phyloP scores from a whole-genome alignment of 2,797 vertebrate genomes.

The Dryobates pubescens region DNA sequence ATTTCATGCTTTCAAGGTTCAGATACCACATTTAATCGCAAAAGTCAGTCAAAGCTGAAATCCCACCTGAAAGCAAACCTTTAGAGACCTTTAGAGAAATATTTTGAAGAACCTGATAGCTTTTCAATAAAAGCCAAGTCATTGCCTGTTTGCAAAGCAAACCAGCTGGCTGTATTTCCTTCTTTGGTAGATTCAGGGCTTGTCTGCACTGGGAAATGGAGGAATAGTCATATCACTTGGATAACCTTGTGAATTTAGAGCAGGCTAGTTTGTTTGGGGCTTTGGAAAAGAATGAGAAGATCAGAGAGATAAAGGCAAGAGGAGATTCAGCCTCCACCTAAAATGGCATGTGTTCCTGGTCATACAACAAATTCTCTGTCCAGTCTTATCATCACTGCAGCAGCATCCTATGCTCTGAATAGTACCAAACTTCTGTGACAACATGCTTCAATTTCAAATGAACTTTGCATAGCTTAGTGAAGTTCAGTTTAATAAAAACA shows the following conservation, averaged over 20 bases:
- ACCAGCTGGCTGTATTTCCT: background rate
- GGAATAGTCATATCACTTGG: background rate
- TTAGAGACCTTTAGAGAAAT: background rate
- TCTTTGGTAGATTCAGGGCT: background rate
- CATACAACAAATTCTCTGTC: background rate
- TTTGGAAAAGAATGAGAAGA: background rate
- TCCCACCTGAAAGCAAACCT: background rate
- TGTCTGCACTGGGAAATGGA: background rate
- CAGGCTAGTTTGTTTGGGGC: background rate
- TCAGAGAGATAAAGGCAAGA: background rate
- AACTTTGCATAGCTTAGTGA: background rate
- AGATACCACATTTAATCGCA: background rate
- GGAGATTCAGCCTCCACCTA: background rate
- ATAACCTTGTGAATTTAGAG: background rate
- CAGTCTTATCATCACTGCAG: background rate
- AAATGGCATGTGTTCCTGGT: background rate
- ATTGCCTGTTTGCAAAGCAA: background rate
- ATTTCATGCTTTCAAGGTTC: background rate
- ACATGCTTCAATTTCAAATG: background rate
- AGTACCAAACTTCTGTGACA: background rate
- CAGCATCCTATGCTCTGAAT: background rate
- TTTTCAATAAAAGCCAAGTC: background rate
- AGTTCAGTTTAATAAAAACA: background rate
- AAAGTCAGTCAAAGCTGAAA: background rate
- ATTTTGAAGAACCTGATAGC: background rate